phyloP scores from a whole-genome alignment of 2,113 vertebrate genomes.

The Actinemys pallida region DNA sequence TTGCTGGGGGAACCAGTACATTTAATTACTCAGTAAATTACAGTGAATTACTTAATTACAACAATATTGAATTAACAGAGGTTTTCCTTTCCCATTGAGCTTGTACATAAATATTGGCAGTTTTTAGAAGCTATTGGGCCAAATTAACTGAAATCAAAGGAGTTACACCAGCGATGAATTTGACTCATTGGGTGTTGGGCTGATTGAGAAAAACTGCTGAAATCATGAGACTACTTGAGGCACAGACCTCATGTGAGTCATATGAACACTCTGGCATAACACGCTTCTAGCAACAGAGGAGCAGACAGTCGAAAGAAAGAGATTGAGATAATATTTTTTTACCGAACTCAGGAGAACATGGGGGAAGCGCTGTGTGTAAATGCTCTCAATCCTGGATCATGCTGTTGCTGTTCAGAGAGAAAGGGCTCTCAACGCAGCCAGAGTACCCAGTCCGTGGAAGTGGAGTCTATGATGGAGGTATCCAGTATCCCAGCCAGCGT shows the following conservation, averaged over 20 bases:
- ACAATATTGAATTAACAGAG: not conserved
- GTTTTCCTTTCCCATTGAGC: not conserved
- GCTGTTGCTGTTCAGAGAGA: constrained; percentile 64
- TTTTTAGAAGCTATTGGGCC: not conserved
- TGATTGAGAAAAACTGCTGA: constrained; percentile 64
- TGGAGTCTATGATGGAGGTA: constrained; percentile 64
- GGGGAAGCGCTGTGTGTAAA: constrained; percentile 73
- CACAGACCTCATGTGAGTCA: constrained; percentile 81
- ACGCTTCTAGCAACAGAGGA: constrained; percentile 42
- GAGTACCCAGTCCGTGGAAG: not conserved
- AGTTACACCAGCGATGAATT: not conserved
- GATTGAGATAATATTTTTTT: not conserved
- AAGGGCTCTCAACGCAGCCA: constrained; percentile 10
- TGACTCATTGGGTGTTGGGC: not conserved
- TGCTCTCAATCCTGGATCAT: constrained; percentile 54
- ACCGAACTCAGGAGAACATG: constrained; percentile 60
- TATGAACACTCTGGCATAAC: constrained; percentile 69
- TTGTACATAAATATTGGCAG: not conserved
- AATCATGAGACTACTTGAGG: constrained; percentile 85
- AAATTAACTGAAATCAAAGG: not conserved
- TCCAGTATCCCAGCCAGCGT: not conserved
- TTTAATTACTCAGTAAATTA: not conserved
- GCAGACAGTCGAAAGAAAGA: constrained; percentile 12
- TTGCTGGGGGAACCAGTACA: not conserved
- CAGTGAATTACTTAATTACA: not conserved